These are phyloP conservation scores for Drosophila atroscutellata DNA, from an alignment of 2,888 invertebrate genomes.

Conservation along the genomic window DNA sequence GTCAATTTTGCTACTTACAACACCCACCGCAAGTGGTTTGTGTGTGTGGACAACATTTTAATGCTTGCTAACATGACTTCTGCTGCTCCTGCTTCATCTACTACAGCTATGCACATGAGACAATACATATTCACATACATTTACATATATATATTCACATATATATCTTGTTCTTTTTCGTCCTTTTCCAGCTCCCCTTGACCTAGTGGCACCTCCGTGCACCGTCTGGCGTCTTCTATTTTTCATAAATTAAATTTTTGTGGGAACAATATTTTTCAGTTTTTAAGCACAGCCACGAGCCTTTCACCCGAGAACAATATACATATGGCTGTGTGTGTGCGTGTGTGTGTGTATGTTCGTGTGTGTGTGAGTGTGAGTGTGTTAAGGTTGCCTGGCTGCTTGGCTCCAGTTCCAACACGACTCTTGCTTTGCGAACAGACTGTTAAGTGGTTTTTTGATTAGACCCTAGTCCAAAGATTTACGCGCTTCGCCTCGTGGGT, in stretches of 20 bases:
- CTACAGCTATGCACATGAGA: conserved; percentile 68
- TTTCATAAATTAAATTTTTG: conserved; percentile 74
- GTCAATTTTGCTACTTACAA: conserved; percentile 70
- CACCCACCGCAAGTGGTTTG: conserved; percentile 25
- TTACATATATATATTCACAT: conserved; percentile 18
- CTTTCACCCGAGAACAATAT: conserved; percentile 13
- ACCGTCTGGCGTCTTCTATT: conserved; percentile 34
- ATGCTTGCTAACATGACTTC: conserved; percentile 51
- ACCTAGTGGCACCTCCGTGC: conserved; percentile 29
- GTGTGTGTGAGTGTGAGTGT: not conserved
- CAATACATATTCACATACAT: conserved; percentile 52
- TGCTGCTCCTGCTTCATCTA: conserved; percentile 27
- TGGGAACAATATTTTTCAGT: conserved; percentile 69
- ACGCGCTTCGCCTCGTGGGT: conserved; percentile 49
- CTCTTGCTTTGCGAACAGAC: conserved; percentile 42
- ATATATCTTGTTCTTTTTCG: conserved; percentile 23
- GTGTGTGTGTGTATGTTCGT: not conserved
- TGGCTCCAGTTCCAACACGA: conserved; percentile 3
- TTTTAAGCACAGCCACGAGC: conserved; percentile 51
- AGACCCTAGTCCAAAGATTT: conserved; percentile 64
- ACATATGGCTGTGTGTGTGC: not conserved
- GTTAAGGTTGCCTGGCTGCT: not conserved
- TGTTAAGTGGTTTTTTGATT: conserved; percentile 79
- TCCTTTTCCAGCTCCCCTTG: conserved; percentile 1
- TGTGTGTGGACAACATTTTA: conserved; percentile 38